phyloP scores from a whole-genome alignment of 2,113 vertebrate species.

The Pipa parva region DNA sequence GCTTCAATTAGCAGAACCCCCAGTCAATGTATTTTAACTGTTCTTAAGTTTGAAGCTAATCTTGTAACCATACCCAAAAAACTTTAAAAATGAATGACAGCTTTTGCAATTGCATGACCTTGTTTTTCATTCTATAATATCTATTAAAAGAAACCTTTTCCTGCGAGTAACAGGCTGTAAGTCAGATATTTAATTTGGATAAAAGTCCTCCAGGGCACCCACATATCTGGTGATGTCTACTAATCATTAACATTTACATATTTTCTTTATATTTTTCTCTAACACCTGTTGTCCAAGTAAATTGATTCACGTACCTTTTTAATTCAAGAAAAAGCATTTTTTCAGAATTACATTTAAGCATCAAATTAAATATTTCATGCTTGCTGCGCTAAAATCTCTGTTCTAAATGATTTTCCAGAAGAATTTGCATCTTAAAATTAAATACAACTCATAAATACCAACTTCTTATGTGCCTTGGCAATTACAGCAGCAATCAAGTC shows the following conservation, averaged over 20 bases:
- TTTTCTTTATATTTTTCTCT: constrained; percentile 27
- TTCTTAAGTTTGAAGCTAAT: too few species aligned
- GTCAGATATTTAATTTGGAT: constrained; percentile 2
- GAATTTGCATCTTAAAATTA: constrained; percentile 33
- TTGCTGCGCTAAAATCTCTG: constrained; percentile 14
- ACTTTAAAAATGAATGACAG: too few species aligned
- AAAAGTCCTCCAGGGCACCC: not conserved
- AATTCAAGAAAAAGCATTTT: constrained; percentile 41
- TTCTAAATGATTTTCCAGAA: constrained; percentile 35
- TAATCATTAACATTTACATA: constrained; percentile 29
- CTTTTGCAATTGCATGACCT: too few species aligned
- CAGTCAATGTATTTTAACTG: too few species aligned
- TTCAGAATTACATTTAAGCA: constrained; percentile 25
- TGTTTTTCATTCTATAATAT: too few species aligned
- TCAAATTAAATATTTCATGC: constrained; percentile 32
- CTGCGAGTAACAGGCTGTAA: not conserved
- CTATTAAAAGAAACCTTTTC: too few species aligned
- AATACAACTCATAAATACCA: constrained; percentile 36
- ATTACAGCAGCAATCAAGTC: constrained; percentile 32
- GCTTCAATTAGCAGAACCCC: too few species aligned
- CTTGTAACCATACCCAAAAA: too few species aligned
- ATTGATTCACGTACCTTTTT: constrained; percentile 39
- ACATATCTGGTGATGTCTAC: not conserved
- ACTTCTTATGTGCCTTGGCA: constrained; percentile 19
- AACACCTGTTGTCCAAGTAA: constrained; percentile 38